phyloP scores from a whole-genome alignment of 2,888 invertebrate genomes.

The Lasioglossum zephyrum region DNA sequence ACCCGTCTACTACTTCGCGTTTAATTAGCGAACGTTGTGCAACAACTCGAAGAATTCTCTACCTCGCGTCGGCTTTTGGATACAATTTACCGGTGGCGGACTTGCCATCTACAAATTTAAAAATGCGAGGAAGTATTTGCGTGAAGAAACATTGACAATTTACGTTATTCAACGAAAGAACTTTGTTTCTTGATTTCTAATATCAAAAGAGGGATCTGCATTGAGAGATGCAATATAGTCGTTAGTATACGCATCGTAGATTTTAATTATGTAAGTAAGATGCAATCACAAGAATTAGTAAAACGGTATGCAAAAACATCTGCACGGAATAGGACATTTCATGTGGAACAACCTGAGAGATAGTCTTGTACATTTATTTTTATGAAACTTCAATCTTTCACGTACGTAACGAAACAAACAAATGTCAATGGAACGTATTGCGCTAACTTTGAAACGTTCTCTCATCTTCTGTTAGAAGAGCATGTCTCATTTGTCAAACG shows the following conservation, averaged over 20 bases:
- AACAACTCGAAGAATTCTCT: constrained; percentile 15
- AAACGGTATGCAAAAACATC: too few relatives aligned
- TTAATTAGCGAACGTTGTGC: constrained; percentile 43
- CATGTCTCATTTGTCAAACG: too few relatives aligned
- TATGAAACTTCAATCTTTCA: too few relatives aligned
- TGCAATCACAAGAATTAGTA: too few relatives aligned
- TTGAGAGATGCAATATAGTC: too few relatives aligned
- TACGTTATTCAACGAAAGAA: neutral
- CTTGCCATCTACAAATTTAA: neutral
- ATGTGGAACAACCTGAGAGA: too few relatives aligned
- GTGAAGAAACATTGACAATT: neutral
- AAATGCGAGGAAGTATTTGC: neutral
- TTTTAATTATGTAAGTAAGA: neutral
- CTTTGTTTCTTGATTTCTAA: neutral
- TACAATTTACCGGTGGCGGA: neutral
- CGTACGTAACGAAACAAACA: too few relatives aligned
- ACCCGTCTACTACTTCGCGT: constrained; percentile 14
- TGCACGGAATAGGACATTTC: too few relatives aligned
- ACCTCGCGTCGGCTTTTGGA: neutral
- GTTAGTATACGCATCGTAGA: neutral
- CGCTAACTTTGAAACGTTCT: too few relatives aligned
- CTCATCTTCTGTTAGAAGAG: too few relatives aligned
- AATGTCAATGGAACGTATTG: too few relatives aligned
- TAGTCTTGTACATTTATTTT: too few relatives aligned
- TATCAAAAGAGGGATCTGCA: neutral